Evolutionary conservation across 1,140 invertebrate species (phyloP).

Genomic region (Scaptodrosophila lebanonensis): DNA sequence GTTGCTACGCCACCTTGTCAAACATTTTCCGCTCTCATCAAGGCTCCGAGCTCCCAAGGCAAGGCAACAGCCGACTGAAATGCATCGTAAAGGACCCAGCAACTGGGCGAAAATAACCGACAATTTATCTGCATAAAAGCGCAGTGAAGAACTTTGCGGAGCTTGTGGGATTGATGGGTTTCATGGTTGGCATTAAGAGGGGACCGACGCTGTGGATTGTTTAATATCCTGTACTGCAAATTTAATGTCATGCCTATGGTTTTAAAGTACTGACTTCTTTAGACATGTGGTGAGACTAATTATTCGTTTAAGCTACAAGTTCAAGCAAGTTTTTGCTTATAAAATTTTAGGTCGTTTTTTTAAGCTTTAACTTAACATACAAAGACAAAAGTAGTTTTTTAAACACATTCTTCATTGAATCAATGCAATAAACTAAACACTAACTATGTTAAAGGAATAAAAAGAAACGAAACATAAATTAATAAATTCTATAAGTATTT

Average conservation of each 20-base stretch:
- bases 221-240: constrained; percentile 47
- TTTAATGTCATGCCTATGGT: constrained; percentile 16
- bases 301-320: neutral
- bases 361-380: too few species aligned
- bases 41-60: too few species aligned
- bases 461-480: too few species aligned
- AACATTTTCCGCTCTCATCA: too few species aligned
- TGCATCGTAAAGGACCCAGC: constrained; percentile 3
- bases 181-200: constrained; percentile 52
- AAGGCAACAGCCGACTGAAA: constrained; percentile 53
- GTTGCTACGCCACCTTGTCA: constrained; percentile 22
- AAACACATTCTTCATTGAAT: neutral
- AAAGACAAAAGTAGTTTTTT: neutral
- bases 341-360: too few species aligned
- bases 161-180: constrained; percentile 55
- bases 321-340: too few species aligned
- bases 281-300: too few species aligned
- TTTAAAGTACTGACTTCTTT: too few species aligned
- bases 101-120: constrained; percentile 45
- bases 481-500: too few species aligned
- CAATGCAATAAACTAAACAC: too few species aligned
- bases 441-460: too few species aligned
- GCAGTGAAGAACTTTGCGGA: constrained; percentile 68
- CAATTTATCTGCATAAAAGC: constrained; percentile 75
- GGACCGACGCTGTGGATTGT: constrained; percentile 40